phyloP scores from a whole-genome alignment of 2,113 vertebrate genomes.

The Cryptotis parvus region DNA sequence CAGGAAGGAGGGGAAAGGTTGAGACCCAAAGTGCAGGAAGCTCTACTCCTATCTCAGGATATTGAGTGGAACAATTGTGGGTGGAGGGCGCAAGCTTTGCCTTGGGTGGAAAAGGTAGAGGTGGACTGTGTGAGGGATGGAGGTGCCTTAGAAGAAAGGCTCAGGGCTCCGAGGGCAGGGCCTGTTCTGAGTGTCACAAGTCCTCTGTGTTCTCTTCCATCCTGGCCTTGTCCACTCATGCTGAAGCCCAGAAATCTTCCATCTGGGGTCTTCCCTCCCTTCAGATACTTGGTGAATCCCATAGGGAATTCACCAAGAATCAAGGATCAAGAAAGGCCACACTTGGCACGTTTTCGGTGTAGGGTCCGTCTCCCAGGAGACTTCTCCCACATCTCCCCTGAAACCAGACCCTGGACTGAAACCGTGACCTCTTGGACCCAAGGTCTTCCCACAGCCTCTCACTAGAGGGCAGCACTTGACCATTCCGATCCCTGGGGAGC shows the following conservation, averaged over 20 bases:
- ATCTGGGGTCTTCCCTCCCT: not conserved
- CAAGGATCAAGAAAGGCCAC: not conserved
- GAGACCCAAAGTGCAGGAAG: not conserved
- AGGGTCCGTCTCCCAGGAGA: not conserved
- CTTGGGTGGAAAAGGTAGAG: not conserved
- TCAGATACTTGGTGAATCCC: not conserved
- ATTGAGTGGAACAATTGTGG: not conserved
- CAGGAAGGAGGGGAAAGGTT: too few species aligned
- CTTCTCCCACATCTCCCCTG: not conserved
- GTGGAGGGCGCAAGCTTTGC: not conserved
- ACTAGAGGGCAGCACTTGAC: not conserved
- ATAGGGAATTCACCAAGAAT: too few species aligned
- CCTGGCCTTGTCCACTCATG: not conserved
- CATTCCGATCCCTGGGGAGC: too few species aligned
- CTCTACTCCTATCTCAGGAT: not conserved
- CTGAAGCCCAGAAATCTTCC: not conserved
- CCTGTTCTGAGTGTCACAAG: not conserved
- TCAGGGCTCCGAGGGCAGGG: slow-evolving; percentile 57
- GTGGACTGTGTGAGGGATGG: too few species aligned
- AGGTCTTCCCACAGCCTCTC: not conserved
- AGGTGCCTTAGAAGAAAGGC: too few species aligned
- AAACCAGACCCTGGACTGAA: not conserved
- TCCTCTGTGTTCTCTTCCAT: not conserved
- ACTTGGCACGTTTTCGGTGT: not conserved
- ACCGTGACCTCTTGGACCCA: not conserved